Evolutionary conservation across 1,140 invertebrate species (phyloP).

Genomic region (Cyclina sinensis): DNA sequence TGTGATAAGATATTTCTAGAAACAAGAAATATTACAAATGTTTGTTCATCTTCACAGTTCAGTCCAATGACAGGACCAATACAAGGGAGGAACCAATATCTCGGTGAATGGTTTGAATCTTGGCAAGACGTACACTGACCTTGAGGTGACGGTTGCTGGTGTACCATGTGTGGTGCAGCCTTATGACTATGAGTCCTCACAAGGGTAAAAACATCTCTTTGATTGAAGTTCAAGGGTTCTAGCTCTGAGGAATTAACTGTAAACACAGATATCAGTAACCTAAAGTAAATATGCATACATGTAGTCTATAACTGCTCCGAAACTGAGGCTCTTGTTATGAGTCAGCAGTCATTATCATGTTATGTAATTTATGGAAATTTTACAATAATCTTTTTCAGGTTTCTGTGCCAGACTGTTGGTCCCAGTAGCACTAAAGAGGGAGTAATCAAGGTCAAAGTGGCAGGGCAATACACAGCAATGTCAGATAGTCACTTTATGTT

Average conservation of each 20-base stretch:
- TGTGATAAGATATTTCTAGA: too few species aligned
- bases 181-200: conserved; percentile 79
- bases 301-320: too few species aligned
- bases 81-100: conserved; percentile 78
- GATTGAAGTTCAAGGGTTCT: background rate
- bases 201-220: conserved; percentile 72
- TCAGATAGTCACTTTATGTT: conserved; percentile 79
- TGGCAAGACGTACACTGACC: conserved; percentile 78
- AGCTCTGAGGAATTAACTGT: too few species aligned
- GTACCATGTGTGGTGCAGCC: conserved; percentile 77
- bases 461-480: conserved; percentile 74
- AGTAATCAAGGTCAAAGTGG: conserved; percentile 77
- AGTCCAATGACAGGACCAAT: conserved; percentile 81
- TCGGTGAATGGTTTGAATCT: conserved; percentile 83
- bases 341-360: too few species aligned
- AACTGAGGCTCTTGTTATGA: too few species aligned
- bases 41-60: conserved; percentile 73
- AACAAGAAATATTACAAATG: too few species aligned
- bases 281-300: too few species aligned
- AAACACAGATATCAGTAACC: too few species aligned
- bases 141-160: conserved; percentile 81
- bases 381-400: conserved; percentile 70
- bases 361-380: too few species aligned
- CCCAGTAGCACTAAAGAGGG: conserved; percentile 70
- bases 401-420: conserved; percentile 79